phyloP scores from a whole-genome alignment of 2,797 vertebrate genomes.

The Heterohyrax brucei region DNA sequence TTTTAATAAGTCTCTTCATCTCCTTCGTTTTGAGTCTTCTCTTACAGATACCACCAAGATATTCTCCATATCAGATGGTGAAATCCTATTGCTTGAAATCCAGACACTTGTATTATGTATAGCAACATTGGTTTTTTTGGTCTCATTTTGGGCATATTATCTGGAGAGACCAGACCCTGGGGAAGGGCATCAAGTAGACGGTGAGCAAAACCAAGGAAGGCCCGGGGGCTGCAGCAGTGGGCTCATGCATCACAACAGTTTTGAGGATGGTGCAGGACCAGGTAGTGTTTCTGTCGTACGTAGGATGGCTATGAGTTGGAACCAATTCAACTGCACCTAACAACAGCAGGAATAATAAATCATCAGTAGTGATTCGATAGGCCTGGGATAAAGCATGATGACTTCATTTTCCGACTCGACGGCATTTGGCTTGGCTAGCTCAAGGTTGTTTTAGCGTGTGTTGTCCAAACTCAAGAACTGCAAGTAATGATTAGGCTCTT shows the following conservation, averaged over 20 bases:
- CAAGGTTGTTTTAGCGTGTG: not conserved
- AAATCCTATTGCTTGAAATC: not conserved
- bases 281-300: not conserved
- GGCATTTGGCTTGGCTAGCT: not conserved
- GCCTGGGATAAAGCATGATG: not conserved
- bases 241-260: no score
- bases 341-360: no score
- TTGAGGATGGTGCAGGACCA: not conserved
- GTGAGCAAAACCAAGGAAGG: no score
- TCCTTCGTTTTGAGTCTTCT: not conserved
- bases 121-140: not conserved
- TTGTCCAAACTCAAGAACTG: not conserved
- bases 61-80: not conserved
- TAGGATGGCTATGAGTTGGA: not conserved
- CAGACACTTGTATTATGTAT: not conserved
- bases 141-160: no score
- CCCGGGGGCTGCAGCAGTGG: no score
- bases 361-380: not conserved
- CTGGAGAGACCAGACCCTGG: no score
- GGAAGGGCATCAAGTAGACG: no score
- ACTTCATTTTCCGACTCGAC: constrained; percentile 24
- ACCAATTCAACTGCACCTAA: not conserved
- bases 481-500: not conserved
- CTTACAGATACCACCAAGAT: not conserved
- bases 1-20: not conserved